A percentile compares a stretch with the other conserved stretches of the same genome.
These are phyloP conservation scores for Mustela erminea DNA, from an alignment of 2,797 vertebrate genomes.

Conservation along the genomic window DNA sequence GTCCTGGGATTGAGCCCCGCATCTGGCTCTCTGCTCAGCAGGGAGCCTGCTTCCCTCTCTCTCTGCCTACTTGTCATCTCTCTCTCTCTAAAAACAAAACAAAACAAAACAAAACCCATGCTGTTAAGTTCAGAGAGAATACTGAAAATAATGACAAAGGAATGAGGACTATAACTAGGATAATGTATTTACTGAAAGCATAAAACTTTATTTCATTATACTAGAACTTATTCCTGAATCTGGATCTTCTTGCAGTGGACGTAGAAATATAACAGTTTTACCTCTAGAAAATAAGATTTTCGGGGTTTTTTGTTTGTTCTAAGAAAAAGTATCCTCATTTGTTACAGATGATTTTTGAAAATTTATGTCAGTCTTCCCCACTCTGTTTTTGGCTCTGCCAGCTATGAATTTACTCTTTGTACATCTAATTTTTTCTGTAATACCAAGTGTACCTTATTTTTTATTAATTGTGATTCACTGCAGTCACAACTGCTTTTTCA, in stretches of 20 bases:
- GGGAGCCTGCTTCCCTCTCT: too few relatives aligned
- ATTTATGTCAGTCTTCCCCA: neutral
- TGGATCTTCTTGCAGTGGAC: neutral
- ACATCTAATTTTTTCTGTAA: neutral
- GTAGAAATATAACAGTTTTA: neutral
- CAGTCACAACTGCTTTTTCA: slow-evolving; percentile 10
- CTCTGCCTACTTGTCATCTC: too few relatives aligned
- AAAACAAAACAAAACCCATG: too few relatives aligned
- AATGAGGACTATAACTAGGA: neutral
- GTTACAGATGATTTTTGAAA: neutral
- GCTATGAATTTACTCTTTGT: slow-evolving; percentile 1
- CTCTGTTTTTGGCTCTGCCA: neutral
- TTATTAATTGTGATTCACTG: neutral
- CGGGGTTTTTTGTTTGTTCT: neutral
- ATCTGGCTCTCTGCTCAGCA: too few relatives aligned
- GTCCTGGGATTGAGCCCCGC: too few relatives aligned
- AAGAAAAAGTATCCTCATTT: neutral
- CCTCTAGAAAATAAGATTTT: neutral
- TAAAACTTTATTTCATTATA: slow-evolving; percentile 23
- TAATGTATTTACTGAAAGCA: neutral
- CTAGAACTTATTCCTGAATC: slow-evolving; percentile 9
- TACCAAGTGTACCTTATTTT: neutral
- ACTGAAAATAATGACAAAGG: neutral
- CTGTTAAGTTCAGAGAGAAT: neutral
- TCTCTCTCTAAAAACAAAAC: too few relatives aligned